phyloP scores from a whole-genome alignment of 2,113 vertebrate species.

The Euleptes europaea region DNA sequence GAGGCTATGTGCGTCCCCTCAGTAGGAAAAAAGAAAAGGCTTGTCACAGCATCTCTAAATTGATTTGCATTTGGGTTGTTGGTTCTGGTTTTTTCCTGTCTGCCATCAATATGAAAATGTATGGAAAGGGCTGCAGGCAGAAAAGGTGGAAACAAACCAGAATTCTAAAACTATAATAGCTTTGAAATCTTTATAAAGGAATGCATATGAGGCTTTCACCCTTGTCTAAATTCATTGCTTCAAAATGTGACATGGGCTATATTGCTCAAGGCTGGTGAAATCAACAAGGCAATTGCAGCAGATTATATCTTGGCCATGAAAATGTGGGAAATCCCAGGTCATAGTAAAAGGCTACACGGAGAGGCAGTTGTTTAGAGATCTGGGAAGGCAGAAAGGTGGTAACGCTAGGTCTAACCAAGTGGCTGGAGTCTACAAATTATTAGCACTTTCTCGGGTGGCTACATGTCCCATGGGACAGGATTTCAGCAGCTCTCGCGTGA shows the following conservation, averaged over 20 bases:
- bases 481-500: too few relatives aligned
- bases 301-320: neutral
- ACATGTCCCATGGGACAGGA: too few relatives aligned
- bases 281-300: neutral
- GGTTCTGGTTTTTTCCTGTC: slow-evolving; percentile 33
- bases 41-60: too few relatives aligned
- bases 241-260: neutral
- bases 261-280: neutral
- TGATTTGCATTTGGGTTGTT: slow-evolving; percentile 65
- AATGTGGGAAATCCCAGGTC: neutral
- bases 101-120: slow-evolving; percentile 10
- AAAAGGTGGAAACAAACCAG: slow-evolving; percentile 34
- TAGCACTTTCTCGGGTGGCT: too few relatives aligned
- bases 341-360: neutral
- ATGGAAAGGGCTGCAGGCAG: slow-evolving; percentile 16
- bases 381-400: neutral
- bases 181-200: slow-evolving; percentile 23
- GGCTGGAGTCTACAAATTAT: neutral
- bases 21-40: too few relatives aligned
- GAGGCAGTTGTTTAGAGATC: neutral
- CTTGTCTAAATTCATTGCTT: slow-evolving; percentile 9
- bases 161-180: slow-evolving; percentile 11
- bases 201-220: slow-evolving; percentile 5
- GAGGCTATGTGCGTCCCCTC: too few relatives aligned
- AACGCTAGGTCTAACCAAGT: neutral